Percentiles rank a stretch among this genome's conserved stretches.
Conservation (phyloP, 2,888 invertebrate species). For the Troides helena region DNA sequence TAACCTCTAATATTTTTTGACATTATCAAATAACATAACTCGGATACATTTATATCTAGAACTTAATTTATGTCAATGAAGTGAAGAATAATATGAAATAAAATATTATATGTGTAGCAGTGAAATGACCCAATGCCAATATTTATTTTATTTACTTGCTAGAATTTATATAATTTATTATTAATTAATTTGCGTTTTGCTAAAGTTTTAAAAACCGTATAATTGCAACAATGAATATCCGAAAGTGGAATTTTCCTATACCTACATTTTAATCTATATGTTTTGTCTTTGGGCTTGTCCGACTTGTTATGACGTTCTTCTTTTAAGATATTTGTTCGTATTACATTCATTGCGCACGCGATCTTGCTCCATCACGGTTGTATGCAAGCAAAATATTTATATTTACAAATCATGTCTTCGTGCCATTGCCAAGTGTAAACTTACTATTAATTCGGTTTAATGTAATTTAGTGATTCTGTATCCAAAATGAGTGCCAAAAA, state of each 20-base stretch:
- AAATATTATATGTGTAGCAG: too few relatives aligned
- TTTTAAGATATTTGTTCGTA: conserved; percentile 34
- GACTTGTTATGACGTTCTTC: conserved; percentile 28
- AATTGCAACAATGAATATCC: background rate
- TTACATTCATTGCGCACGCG: conserved; percentile 55
- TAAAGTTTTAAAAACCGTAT: background rate
- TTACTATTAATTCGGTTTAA: conserved; percentile 33
- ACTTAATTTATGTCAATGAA: too few relatives aligned
- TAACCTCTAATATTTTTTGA: too few relatives aligned
- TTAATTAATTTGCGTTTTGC: too few relatives aligned
- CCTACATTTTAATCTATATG: conserved; percentile 11
- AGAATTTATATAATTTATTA: too few relatives aligned
- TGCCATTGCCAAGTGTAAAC: conserved; percentile 41
- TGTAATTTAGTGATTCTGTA: conserved; percentile 40
- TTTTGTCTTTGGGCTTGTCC: conserved; percentile 18
- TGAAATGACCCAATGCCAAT: too few relatives aligned
- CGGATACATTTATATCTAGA: too few relatives aligned
- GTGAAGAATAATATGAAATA: too few relatives aligned
- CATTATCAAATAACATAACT: too few relatives aligned
- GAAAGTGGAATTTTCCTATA: conserved; percentile 14
- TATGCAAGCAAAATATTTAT: conserved; percentile 36
- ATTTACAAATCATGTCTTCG: conserved; percentile 53
- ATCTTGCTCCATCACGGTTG: conserved; percentile 43
- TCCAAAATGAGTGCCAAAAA: conserved; percentile 70
- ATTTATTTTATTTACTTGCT: too few relatives aligned